Percentiles rank a stretch among this genome's conserved stretches.
phyloP scores from a whole-genome alignment of 2,888 invertebrate species.

The Branchipolynoe longqiensis region DNA sequence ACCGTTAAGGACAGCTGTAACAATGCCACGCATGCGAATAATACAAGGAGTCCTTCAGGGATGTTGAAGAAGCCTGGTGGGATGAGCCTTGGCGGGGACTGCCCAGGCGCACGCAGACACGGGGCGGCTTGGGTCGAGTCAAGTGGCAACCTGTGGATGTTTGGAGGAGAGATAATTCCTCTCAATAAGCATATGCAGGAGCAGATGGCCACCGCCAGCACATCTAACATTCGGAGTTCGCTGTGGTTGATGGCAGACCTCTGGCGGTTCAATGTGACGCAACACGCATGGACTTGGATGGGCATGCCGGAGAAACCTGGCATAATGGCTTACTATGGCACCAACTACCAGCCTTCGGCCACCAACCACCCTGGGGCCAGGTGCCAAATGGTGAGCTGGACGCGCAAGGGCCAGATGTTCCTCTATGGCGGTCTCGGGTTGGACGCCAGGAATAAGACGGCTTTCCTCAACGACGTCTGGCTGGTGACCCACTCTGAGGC shows the following conservation, averaged over 20 bases:
- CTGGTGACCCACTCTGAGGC: conserved; percentile 16
- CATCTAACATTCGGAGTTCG: background rate
- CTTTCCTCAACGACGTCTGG: conserved; percentile 53
- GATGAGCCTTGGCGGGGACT: background rate
- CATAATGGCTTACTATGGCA: background rate
- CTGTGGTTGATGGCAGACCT: conserved; percentile 33
- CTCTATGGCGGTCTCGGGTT: conserved; percentile 51
- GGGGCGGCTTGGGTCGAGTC: conserved; percentile 47
- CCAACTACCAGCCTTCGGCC: conserved; percentile 7
- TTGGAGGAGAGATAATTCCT: conserved; percentile 48
- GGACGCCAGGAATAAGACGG: conserved; percentile 48
- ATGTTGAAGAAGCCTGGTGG: background rate
- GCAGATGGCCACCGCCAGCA: background rate
- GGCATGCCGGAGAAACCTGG: background rate
- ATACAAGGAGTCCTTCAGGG: background rate
- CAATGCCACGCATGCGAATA: background rate
- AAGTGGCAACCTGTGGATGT: conserved; percentile 40
- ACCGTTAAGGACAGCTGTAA: background rate
- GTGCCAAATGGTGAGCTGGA: conserved; percentile 49
- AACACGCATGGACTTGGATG: conserved; percentile 29
- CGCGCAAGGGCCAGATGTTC: conserved; percentile 44
- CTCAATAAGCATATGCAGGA: background rate
- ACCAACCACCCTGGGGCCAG: conserved; percentile 6
- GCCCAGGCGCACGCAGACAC: conserved; percentile 34
- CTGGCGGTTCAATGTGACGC: conserved; percentile 36